Conservation (phyloP, 2,113 vertebrate species). For the Atractosteus spatula region DNA sequence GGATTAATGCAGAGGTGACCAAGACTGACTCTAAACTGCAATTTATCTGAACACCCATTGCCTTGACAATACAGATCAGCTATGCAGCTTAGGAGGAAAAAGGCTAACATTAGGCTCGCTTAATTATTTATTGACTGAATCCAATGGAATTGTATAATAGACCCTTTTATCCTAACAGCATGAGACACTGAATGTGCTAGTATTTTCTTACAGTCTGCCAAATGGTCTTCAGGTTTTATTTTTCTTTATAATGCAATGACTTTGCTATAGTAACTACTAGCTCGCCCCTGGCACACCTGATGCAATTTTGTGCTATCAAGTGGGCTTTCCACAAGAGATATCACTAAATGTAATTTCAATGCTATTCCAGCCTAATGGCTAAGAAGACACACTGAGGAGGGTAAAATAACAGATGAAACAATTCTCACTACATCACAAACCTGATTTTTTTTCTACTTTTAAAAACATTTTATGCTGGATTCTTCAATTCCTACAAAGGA, state of each 20-base stretch:
- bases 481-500: no score
- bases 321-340: background rate
- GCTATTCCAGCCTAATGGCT: no score
- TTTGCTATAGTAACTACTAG: background rate
- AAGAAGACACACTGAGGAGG: no score
- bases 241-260: background rate
- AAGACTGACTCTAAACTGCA: background rate
- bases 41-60: background rate
- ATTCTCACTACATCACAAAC: no score
- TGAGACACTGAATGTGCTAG: background rate
- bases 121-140: conserved; percentile 52
- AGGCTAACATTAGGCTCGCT: conserved; percentile 28
- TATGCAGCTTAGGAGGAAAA: conserved; percentile 27
- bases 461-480: no score
- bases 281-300: background rate
- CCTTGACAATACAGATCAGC: background rate
- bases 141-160: conserved; percentile 46
- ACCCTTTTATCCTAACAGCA: conserved; percentile 36
- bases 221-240: background rate
- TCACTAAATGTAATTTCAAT: no score
- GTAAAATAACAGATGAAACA: no score
- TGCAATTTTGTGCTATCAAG: background rate
- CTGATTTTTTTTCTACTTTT: no score
- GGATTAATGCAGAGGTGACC: background rate
- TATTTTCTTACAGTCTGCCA: background rate